These are phyloP conservation scores for Acronicta leporina DNA, from an alignment of 2,888 invertebrate species.

Conservation along the genomic window DNA sequence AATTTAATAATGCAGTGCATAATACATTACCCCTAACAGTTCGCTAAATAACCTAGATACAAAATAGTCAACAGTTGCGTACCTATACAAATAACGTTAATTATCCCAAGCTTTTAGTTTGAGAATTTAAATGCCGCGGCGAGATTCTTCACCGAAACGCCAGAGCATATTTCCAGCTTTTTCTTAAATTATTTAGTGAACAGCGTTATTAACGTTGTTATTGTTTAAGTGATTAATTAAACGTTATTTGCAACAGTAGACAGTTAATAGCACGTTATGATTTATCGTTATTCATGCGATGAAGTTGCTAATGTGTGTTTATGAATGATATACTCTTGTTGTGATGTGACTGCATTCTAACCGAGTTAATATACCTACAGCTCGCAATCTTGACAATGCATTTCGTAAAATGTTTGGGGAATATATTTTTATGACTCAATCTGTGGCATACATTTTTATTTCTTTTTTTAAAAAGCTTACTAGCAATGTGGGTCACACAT, in stretches of 20 bases:
- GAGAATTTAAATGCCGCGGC: slow-evolving; percentile 46
- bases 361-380: slow-evolving; percentile 12
- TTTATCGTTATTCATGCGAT: slow-evolving; percentile 58
- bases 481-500: no score
- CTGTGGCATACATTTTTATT: no score
- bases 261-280: slow-evolving; percentile 61
- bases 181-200: slow-evolving; percentile 23
- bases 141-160: slow-evolving; percentile 16
- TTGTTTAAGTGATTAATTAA: slow-evolving; percentile 64
- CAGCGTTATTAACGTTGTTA: slow-evolving; percentile 34
- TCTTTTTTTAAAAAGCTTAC: no score
- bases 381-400: slow-evolving; percentile 1
- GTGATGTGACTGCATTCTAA: slow-evolving; percentile 32
- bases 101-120: slow-evolving; percentile 54
- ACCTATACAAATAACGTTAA: slow-evolving; percentile 43
- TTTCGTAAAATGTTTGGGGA: neutral
- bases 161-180: slow-evolving; percentile 13
- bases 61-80: slow-evolving; percentile 34
- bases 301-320: slow-evolving; percentile 43
- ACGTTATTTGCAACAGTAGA: slow-evolving; percentile 55
- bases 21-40: slow-evolving; percentile 31
- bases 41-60: slow-evolving; percentile 23
- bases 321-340: slow-evolving; percentile 31
- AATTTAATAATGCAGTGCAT: slow-evolving; percentile 16
- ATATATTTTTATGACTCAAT: neutral